A percentile compares a stretch with the other conserved stretches of the same genome.
phyloP scores from a whole-genome alignment of 2,113 vertebrate species.

The Naja naja region DNA sequence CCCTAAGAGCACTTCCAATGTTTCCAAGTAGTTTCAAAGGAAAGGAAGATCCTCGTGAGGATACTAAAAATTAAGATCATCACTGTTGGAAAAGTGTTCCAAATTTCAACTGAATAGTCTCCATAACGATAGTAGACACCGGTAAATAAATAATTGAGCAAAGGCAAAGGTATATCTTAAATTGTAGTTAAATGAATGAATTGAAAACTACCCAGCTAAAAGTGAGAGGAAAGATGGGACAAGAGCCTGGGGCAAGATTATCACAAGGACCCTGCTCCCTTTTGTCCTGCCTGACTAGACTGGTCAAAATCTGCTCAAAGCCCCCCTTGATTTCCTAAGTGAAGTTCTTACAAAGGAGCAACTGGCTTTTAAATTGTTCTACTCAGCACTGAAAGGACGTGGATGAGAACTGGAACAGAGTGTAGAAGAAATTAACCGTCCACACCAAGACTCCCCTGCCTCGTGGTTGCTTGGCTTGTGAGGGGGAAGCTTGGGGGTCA shows the following conservation, averaged over 20 bases:
- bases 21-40: slow-evolving; percentile 16
- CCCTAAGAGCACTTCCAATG: accelerated
- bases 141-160: neutral
- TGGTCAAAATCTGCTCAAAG: neutral
- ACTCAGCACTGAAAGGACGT: neutral
- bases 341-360: neutral
- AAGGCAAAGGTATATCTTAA: neutral
- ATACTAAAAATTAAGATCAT: neutral
- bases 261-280: neutral
- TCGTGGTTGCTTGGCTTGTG: neutral
- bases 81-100: neutral
- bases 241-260: slow-evolving; percentile 25
- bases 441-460: neutral
- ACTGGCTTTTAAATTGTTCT: neutral
- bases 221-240: neutral
- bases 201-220: neutral
- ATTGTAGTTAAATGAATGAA: slow-evolving; percentile 7
- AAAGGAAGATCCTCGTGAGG: neutral
- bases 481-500: neutral
- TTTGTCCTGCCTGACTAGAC: neutral
- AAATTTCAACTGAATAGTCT: neutral
- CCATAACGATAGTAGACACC: neutral
- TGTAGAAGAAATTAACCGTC: neutral
- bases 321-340: neutral
- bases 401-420: neutral